Conservation (phyloP, 2,113 vertebrate genomes). For the Lophotis ruficrista region DNA sequence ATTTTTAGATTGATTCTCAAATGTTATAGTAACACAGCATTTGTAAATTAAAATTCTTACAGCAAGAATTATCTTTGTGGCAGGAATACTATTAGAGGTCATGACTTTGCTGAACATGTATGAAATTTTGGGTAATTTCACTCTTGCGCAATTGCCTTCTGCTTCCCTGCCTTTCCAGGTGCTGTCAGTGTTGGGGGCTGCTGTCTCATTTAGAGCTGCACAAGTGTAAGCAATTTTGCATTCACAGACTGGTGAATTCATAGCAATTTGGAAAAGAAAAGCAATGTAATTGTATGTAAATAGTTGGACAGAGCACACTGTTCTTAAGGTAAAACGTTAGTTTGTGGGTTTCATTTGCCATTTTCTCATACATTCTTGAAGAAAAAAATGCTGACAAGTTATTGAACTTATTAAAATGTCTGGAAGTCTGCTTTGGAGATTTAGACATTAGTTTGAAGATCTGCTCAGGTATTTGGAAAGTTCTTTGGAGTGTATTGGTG, state of each 20-base stretch:
- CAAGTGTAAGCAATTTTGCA: neutral
- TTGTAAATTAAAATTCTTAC: neutral
- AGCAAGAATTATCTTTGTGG: neutral
- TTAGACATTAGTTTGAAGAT: neutral
- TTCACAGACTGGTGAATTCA: neutral
- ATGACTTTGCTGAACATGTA: neutral
- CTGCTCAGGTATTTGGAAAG: neutral
- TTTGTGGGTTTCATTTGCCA: neutral
- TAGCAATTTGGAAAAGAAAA: neutral
- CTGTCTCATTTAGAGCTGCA: neutral
- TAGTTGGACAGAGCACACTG: neutral
- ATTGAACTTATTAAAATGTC: neutral
- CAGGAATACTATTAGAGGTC: rapidly evolving
- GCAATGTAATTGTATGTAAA: neutral
- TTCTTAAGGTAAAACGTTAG: neutral
- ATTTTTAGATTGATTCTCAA: neutral
- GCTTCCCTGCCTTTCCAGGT: neutral
- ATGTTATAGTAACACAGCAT: neutral
- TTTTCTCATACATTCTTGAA: neutral
- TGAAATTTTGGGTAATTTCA: neutral
- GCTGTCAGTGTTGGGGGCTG: neutral
- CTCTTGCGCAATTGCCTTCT: neutral
- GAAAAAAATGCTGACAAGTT: neutral
- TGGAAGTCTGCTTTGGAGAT: neutral
- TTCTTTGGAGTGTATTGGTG: neutral